Base-by-base conservation (phyloP, 2,888 invertebrate genomes). In the Pharmacophagus antenor region DNA sequence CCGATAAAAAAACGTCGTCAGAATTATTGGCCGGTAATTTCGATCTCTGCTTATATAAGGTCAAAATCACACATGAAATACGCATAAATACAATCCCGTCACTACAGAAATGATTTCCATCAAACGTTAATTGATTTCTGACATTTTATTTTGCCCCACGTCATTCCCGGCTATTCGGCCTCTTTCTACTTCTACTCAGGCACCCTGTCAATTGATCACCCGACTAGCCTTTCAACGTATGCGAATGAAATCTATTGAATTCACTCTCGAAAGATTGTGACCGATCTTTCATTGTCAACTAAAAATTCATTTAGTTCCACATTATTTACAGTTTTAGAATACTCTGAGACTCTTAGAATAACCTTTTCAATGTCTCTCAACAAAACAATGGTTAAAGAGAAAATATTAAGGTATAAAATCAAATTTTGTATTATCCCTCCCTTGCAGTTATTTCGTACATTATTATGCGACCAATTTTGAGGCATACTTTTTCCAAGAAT, bases 71-170 rank as follows among this genome's bases (percentile, higher is more conserved):
- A 18, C 5, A 44, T 44, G 7, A 44, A 44, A 18, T 37, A 18
- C 15, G 17, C 18, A 8, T 18, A 8, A 44, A 44, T 4, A 18
- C n/a, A n/a, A 18, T 44, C 8, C 1, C 7, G 20, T 18, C 18
- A 6, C 42, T 10, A 44, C n/a, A 25, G 46, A 44, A 46, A 15
- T 2, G 21, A 31, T 20, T 46, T 27, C 44, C 4, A 53, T 53
- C 27, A 37, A 47, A 47, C 37, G 31, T 12, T 55, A 55, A 55
- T 55, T 55, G 55, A 47, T 55, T 55, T 55, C 54, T 55, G 46
- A 46, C 31, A 46, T 55, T 46, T 37, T n/a, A 37, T 51, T 37
- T n/a, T 20, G 7, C 37, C 7, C 31, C 47, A 55, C 31, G 46
- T 48, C 44, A 53, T 23, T 44, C 22, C 23, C 53, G 41, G 18